Evolutionary conservation across 2,888 invertebrate species (phyloP).

Genomic region (Bellardia bayeri): DNA sequence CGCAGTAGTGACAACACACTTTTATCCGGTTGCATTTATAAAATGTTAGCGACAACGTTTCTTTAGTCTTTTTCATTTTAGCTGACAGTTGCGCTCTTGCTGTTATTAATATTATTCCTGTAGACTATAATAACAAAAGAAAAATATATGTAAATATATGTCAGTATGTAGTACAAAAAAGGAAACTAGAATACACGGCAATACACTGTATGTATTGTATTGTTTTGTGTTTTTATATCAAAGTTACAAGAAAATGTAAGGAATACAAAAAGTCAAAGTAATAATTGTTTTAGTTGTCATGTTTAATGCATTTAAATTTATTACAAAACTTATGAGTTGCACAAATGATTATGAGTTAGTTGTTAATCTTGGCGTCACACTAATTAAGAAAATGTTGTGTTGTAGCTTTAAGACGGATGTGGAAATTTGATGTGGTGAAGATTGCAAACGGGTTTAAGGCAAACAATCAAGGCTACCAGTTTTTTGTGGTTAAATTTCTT

Average conservation of each 20-base stretch:
- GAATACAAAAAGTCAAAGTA: neutral
- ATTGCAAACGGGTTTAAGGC: too few relatives aligned
- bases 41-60: constrained; percentile 53
- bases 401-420: neutral
- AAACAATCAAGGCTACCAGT: too few relatives aligned
- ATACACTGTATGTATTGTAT: neutral
- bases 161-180: neutral
- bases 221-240: too few relatives aligned
- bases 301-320: constrained; percentile 19
- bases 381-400: neutral
- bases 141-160: constrained; percentile 12
- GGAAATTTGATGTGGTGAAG: too few relatives aligned
- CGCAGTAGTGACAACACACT: constrained; percentile 46
- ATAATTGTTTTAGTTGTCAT: constrained; percentile 32
- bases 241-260: neutral
- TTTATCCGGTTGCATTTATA: constrained; percentile 48
- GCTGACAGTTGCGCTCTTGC: constrained; percentile 47
- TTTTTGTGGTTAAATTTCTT: too few relatives aligned
- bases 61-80: neutral
- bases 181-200: neutral
- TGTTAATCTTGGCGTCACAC: neutral
- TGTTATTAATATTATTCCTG: constrained; percentile 27
- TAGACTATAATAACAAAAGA: constrained; percentile 47
- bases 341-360: neutral
- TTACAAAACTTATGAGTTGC: neutral